A percentile compares a stretch with the other conserved stretches of the same genome.
These are phyloP conservation scores for Drosophila pachea DNA, from an alignment of 1,140 invertebrate genomes.

Conservation along the genomic window DNA sequence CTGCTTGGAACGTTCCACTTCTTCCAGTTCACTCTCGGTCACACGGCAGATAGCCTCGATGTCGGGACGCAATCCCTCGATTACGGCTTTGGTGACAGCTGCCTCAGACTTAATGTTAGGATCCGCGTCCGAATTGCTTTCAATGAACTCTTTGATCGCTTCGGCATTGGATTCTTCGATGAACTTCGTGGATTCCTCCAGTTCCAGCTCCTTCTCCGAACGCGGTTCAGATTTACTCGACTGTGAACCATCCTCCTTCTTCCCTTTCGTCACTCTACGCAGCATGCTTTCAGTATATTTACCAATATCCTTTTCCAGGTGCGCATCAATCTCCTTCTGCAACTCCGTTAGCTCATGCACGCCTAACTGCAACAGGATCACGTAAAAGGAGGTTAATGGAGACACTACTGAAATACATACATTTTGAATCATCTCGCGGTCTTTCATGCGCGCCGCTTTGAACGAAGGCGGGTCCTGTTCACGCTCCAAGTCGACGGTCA, in stretches of 20 bases:
- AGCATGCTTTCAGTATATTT: slow-evolving; percentile 70
- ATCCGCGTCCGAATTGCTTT: slow-evolving; percentile 45
- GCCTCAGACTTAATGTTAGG: slow-evolving; percentile 7
- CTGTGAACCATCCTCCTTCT: not conserved
- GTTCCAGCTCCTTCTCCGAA: slow-evolving; percentile 67
- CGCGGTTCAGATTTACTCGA: slow-evolving; percentile 22
- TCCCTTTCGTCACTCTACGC: slow-evolving; percentile 46
- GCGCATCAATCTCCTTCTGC: slow-evolving; percentile 87
- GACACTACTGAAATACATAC: slow-evolving; percentile 78
- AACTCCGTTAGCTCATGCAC: slow-evolving; percentile 84
- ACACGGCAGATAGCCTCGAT: slow-evolving; percentile 74
- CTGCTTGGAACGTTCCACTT: slow-evolving; percentile 64
- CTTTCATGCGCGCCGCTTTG: slow-evolving; percentile 91
- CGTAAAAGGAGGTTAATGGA: not conserved
- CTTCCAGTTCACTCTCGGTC: slow-evolving; percentile 59
- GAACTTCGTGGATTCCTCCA: slow-evolving; percentile 80
- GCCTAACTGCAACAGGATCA: slow-evolving; percentile 64
- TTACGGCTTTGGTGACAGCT: slow-evolving; percentile 34
- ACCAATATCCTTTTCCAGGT: slow-evolving; percentile 84
- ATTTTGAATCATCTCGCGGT: slow-evolving; percentile 88
- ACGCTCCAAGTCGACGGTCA: slow-evolving; percentile 97
- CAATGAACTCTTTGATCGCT: slow-evolving; percentile 80
- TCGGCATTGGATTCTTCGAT: slow-evolving; percentile 82
- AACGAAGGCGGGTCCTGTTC: slow-evolving; percentile 98
- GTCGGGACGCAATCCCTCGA: slow-evolving; percentile 73